Percentiles rank a stretch among this genome's conserved stretches.
These are phyloP conservation scores for Panagrolaimus sp. DNA, from an alignment of 1,140 invertebrate genomes.

Conservation along the genomic window DNA sequence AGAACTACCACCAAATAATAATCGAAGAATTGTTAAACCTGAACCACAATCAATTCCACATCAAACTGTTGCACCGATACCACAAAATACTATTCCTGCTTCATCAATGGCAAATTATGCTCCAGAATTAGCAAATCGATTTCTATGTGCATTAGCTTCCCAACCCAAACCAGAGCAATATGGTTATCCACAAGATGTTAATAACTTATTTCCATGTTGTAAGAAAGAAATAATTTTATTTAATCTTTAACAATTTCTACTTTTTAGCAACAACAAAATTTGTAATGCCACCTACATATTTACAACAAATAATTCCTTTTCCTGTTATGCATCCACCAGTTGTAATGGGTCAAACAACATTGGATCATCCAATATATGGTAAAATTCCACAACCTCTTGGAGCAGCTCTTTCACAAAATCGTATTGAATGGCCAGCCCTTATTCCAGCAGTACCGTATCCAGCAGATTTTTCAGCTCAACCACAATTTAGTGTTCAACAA, in stretches of 20 bases:
- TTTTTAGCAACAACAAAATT: not conserved
- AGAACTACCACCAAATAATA: too few relatives aligned
- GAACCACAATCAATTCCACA: constrained; percentile 28
- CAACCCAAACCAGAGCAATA: not conserved
- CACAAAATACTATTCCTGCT: not conserved
- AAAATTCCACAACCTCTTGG: too few relatives aligned
- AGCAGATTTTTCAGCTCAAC: too few relatives aligned
- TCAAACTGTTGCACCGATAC: constrained; percentile 28
- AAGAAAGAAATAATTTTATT: not conserved
- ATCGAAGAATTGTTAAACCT: too few relatives aligned
- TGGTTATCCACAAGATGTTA: not conserved
- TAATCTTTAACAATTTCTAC: not conserved
- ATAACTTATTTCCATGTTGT: not conserved
- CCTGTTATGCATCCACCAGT: not conserved
- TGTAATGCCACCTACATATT: not conserved
- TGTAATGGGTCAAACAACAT: not conserved
- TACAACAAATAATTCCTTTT: not conserved
- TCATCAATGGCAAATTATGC: not conserved
- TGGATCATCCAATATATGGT: too few relatives aligned
- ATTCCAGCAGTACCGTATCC: too few relatives aligned
- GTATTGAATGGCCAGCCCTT: too few relatives aligned
- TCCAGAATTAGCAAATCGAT: constrained; percentile 12
- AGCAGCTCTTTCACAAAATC: too few relatives aligned
- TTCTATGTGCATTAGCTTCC: constrained; percentile 14
- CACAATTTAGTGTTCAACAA: too few relatives aligned